Evolutionary conservation across 2,113 vertebrate genomes (phyloP).

Genomic region (Nestor notabilis): DNA sequence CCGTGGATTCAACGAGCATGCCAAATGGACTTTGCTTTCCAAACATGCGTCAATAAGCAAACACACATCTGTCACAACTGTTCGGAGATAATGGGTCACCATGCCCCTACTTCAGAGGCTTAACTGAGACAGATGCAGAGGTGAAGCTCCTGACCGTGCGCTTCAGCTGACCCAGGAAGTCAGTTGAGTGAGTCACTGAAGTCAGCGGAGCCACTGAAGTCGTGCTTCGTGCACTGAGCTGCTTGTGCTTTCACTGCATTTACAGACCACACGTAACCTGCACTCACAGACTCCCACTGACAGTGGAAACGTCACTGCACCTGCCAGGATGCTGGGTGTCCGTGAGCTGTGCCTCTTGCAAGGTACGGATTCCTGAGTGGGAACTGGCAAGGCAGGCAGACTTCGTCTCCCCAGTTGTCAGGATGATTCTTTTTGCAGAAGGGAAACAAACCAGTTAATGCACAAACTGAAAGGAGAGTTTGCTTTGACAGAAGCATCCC

Average conservation of each 20-base stretch:
- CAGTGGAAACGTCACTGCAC: neutral
- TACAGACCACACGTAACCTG: neutral
- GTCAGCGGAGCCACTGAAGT: too few species aligned
- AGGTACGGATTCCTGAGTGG: neutral
- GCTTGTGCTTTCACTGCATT: neutral
- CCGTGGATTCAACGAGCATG: neutral
- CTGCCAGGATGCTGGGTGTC: neutral
- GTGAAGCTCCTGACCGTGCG: neutral
- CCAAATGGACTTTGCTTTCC: neutral
- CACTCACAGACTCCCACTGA: neutral
- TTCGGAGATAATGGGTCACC: neutral
- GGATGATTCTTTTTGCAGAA: neutral
- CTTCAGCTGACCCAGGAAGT: neutral
- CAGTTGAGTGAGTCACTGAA: neutral
- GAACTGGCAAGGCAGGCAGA: neutral
- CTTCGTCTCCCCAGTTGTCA: neutral
- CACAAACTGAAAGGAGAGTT: neutral
- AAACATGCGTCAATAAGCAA: neutral
- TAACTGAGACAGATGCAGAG: neutral
- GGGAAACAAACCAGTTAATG: neutral
- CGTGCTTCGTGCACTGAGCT: neutral
- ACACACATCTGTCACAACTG: neutral
- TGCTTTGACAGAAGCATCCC: neutral
- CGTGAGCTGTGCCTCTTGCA: neutral
- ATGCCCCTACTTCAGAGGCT: neutral